Evolutionary conservation across 2,797 vertebrate species (phyloP).

Genomic region (Enteromius anoplus): DNA sequence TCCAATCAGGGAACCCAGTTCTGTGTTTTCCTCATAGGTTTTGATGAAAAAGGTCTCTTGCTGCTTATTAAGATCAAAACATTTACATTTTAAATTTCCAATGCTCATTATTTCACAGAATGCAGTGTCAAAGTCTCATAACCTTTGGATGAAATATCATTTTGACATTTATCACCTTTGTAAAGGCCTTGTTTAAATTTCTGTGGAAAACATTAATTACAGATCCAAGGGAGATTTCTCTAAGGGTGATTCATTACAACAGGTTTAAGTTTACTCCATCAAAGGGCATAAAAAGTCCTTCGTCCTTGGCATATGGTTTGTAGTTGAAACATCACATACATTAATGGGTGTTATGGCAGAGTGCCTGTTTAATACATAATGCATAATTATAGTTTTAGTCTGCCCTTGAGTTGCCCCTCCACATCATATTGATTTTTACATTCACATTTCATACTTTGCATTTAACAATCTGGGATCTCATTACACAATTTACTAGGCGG

Average conservation of each 20-base stretch:
- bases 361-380: slow-evolving; percentile 27
- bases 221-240: background rate
- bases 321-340: slow-evolving; percentile 1
- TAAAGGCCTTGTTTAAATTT: slow-evolving; percentile 5
- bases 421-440: background rate
- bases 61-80: background rate
- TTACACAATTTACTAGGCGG: background rate
- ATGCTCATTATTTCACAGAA: slow-evolving; percentile 29
- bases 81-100: background rate
- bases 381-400: background rate
- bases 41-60: slow-evolving; percentile 5
- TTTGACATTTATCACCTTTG: slow-evolving; percentile 19
- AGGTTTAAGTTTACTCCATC: slow-evolving; percentile 2
- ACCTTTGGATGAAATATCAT: slow-evolving; percentile 32
- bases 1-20: slow-evolving; percentile 5
- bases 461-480: background rate
- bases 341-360: slow-evolving; percentile 3
- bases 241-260: slow-evolving; percentile 19
- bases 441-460: background rate
- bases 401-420: slow-evolving; percentile 13
- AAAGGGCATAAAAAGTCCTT: background rate
- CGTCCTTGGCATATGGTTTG: background rate
- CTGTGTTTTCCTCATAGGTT: background rate
- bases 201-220: background rate
- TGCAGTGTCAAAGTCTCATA: background rate